phyloP scores from a whole-genome alignment of 2,888 invertebrate genomes.

The Scotopteryx bipunctaria region DNA sequence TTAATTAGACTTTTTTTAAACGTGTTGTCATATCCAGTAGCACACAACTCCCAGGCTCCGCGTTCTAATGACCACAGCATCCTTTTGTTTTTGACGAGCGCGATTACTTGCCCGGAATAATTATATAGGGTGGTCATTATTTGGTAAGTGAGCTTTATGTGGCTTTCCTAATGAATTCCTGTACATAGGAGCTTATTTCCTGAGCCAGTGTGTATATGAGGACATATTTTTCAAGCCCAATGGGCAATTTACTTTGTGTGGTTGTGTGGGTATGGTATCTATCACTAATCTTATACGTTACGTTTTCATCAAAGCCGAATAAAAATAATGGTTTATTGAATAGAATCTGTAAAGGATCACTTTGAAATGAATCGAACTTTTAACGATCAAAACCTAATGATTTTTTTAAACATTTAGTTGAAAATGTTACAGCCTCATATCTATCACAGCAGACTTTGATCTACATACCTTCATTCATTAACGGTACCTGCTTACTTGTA shows the following conservation, averaged over 20 bases:
- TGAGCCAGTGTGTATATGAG: constrained; percentile 8
- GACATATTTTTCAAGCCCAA: constrained; percentile 5
- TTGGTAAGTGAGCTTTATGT: constrained; percentile 40
- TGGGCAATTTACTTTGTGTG: constrained; percentile 1
- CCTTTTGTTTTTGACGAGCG: constrained; percentile 74
- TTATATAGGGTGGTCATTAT: constrained; percentile 50
- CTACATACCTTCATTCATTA: too few species aligned
- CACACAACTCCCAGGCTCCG: constrained; percentile 24
- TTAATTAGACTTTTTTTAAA: neutral
- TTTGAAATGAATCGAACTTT: too few species aligned
- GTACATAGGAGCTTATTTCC: constrained; percentile 24
- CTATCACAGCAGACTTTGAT: too few species aligned
- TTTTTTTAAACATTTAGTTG: too few species aligned
- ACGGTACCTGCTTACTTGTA: too few species aligned
- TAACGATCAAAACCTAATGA: too few species aligned
- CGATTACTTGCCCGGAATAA: constrained; percentile 77
- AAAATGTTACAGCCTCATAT: too few species aligned
- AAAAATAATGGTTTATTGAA: too few species aligned
- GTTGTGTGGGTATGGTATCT: neutral
- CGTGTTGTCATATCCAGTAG: constrained; percentile 44
- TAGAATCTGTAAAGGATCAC: too few species aligned
- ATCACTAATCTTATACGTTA: too few species aligned
- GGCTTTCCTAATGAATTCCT: constrained; percentile 25
- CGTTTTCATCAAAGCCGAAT: too few species aligned
- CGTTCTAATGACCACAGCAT: constrained; percentile 60